Evolutionary conservation across 1,140 invertebrate species (phyloP).

Genomic region (Stegodyphus dumicola): DNA sequence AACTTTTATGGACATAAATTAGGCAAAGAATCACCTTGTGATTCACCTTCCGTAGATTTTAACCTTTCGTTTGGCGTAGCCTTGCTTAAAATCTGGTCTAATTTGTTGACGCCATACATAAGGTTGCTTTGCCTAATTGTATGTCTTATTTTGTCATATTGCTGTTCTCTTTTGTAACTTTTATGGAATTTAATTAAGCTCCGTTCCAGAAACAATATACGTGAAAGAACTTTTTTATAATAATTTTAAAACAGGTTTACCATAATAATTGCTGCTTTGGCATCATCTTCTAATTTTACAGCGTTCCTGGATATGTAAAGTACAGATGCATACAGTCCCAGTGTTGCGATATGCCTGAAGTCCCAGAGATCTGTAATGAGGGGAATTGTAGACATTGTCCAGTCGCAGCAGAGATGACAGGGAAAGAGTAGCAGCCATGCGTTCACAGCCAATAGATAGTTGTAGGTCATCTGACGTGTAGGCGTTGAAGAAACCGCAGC

Average conservation of each 20-base stretch:
- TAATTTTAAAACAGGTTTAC: constrained; percentile 5
- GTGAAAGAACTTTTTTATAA: not conserved
- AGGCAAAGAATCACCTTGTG: too few relatives aligned
- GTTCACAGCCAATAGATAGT: constrained; percentile 91
- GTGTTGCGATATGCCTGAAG: constrained; percentile 83
- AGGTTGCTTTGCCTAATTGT: too few relatives aligned
- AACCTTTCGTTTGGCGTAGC: too few relatives aligned
- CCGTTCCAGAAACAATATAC: too few relatives aligned
- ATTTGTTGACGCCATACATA: too few relatives aligned
- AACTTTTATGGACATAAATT: too few relatives aligned
- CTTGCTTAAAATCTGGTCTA: too few relatives aligned
- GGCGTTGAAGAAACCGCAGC: constrained; percentile 83
- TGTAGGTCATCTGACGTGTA: constrained; percentile 88
- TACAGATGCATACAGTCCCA: constrained; percentile 77
- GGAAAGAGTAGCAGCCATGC: constrained; percentile 90
- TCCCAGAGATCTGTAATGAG: constrained; percentile 83
- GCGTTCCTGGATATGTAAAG: constrained; percentile 72
- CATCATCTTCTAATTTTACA: constrained; percentile 31
- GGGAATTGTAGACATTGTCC: constrained; percentile 97
- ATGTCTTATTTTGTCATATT: too few relatives aligned
- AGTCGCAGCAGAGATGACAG: constrained; percentile 94
- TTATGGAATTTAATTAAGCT: too few relatives aligned
- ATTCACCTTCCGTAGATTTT: too few relatives aligned
- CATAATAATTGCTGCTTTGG: constrained; percentile 28
- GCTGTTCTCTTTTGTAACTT: too few relatives aligned